phyloP scores from a whole-genome alignment of 2,888 invertebrate species.

The Sylvicola fuscatus region DNA sequence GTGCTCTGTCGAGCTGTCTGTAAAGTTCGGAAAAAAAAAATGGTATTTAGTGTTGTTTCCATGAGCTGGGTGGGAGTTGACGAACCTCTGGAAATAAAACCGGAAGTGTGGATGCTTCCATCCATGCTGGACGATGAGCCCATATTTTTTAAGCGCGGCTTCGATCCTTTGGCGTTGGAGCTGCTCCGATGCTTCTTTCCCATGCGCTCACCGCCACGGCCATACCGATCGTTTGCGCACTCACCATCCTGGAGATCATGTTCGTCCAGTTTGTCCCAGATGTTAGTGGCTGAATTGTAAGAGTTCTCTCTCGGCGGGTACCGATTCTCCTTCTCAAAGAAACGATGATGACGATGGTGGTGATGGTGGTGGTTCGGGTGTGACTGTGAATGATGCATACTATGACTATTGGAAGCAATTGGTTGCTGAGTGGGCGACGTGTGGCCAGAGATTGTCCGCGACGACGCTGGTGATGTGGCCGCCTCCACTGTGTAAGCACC shows the following conservation, averaged over 20 bases:
- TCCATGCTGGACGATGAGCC: slow-evolving; percentile 26
- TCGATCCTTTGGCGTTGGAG: slow-evolving; percentile 22
- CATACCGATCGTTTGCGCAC: slow-evolving; percentile 11
- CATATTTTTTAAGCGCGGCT: slow-evolving; percentile 25
- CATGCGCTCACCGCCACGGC: slow-evolving; percentile 5
- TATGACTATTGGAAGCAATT: neutral
- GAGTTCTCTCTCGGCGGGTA: too few relatives aligned
- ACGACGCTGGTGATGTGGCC: too few relatives aligned
- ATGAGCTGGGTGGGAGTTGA: slow-evolving; percentile 6
- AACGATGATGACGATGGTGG: too few relatives aligned
- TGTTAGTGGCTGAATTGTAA: too few relatives aligned
- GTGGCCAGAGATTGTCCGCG: too few relatives aligned
- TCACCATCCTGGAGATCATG: neutral
- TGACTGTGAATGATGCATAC: neutral
- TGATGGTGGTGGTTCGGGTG: slow-evolving; percentile 6
- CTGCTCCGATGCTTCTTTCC: slow-evolving; percentile 22
- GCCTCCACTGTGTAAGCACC: too few relatives aligned
- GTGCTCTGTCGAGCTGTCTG: slow-evolving; percentile 57
- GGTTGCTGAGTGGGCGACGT: too few relatives aligned
- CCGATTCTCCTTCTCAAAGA: too few relatives aligned
- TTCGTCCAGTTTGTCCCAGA: too few relatives aligned
- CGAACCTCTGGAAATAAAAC: slow-evolving; percentile 33
- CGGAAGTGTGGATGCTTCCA: slow-evolving; percentile 29
- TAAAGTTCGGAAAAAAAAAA: slow-evolving; percentile 8
- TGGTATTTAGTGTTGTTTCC: neutral